Evolutionary conservation across 2,888 invertebrate species (phyloP), one percentile per base, ranked within the genome.

Genomic region (Lithodes maja): DNA sequence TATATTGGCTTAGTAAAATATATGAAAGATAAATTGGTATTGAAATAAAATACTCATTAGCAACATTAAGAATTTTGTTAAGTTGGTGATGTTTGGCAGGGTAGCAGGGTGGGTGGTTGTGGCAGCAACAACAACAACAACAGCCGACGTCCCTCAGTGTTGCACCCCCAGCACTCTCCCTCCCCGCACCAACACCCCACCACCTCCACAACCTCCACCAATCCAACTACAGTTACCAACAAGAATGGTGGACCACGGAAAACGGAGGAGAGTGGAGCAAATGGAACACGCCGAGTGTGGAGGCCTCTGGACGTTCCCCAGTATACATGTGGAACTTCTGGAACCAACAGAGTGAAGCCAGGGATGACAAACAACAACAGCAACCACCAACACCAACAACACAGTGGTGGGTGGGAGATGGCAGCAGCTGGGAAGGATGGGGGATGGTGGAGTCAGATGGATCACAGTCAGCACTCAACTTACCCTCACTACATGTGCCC

Each of bases 31-130:
- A 33, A 33, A 33, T 33, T 33, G 33, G 33, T 33, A 33, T 33
- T 77, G 50, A 77, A 17, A 33, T 33, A 9, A 15, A 33, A 49
- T 12, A 9, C 15, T 9, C 54, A 79, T 17, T 33, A 61, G 33
- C 7, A 17, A 2, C 61, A 17, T 17, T 81, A 15, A 55, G 55
- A 49, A 53, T 68, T 71, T 71, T 71, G 71, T n/a, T 17, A 50
- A 50, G 33, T 61, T 50, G 61, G 86, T 81, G 74, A 33, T 81
- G 74, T 86, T 78, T 86, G 86, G 86, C 86, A 86, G 86, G 86
- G 75, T 75, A 86, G 86, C 86, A 86, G 69, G 80, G 81, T 86
- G 86, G 86, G 81, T 86, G 86, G 86, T 49, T 54, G 55, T 74
- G 80, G 61, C 86, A 79, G 55, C 75, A 52, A 75, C 75, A 52